Conservation (phyloP, 2,888 invertebrate genomes). For the Eilema sororculum region DNA sequence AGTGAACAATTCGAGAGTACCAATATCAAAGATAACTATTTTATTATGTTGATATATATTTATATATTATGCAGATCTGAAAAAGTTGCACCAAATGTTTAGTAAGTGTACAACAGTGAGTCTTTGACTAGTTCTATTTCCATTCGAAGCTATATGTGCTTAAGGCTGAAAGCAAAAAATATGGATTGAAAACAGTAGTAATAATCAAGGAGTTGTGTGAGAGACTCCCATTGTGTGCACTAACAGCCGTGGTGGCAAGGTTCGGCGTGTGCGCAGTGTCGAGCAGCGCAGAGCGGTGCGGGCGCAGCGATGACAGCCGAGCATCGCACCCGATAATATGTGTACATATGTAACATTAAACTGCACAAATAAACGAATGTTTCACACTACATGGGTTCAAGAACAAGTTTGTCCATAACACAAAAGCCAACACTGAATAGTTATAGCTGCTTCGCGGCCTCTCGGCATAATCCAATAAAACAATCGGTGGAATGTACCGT, state of each 20-base stretch:
- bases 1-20: too few species aligned
- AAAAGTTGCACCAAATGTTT: neutral
- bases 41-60: neutral
- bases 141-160: neutral
- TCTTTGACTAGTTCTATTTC: neutral
- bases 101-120: neutral
- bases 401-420: slow-evolving; percentile 88
- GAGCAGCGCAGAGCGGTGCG: slow-evolving; percentile 54
- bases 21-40: neutral
- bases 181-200: slow-evolving; percentile 63
- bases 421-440: slow-evolving; percentile 88
- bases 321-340: slow-evolving; percentile 82
- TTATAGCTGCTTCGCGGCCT: slow-evolving; percentile 86
- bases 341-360: slow-evolving; percentile 88
- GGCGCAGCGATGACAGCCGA: slow-evolving; percentile 72
- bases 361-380: slow-evolving; percentile 86
- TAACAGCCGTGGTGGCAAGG: slow-evolving; percentile 71
- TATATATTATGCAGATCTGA: neutral
- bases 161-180: slow-evolving; percentile 21
- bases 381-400: slow-evolving; percentile 88
- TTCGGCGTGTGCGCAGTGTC: slow-evolving; percentile 42
- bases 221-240: slow-evolving; percentile 71
- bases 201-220: slow-evolving; percentile 54
- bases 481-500: slow-evolving; percentile 85
- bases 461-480: slow-evolving; percentile 87